Evolutionary conservation across 2,113 vertebrate species (phyloP), one percentile per base, ranked within the genome.

Genomic region (Larimichthys crocea): DNA sequence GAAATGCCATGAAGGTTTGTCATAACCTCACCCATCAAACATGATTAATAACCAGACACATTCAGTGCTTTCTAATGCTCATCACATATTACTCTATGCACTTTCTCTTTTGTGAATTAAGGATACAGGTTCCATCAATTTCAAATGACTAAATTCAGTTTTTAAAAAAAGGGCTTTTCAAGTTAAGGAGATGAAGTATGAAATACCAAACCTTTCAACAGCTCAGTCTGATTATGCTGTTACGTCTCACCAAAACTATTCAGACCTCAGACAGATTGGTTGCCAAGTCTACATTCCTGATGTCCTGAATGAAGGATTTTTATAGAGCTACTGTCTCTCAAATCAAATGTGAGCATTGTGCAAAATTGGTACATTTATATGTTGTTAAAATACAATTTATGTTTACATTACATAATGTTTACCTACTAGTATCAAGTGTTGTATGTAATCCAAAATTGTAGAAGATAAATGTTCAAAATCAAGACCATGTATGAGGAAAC

Each of bases 241-340:
- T 52, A 40, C 44, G 14, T 50, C 24, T 35, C 29, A 65, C n/a
- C 9, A 31, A 50, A 59, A 68, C n/a, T 52, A n/a, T 22, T 60
- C 15, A 57, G 15, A 64, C 67, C 35, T 62, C 22, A 63, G 64
- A 77, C 79, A 72, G 31, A 74, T 90, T 66, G 46, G 17, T 75
- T 82, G 26, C 74, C 46, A 50, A 48, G 56, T 75, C 35, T 8
- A 79, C 31, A 82, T 76, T 79, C 10, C 52, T 10, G 19, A 62
- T 56, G 10, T 61, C 50, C 2, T 78, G n/a, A 35, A 26, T 50
- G 10, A 71, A 10, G 3, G 14, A 77, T 40, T 61, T 26, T 44
- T 35, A 12, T 11, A 40, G 2, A 67, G 22, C 49, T n/a, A 20
- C 19, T 46, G 59, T 75, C 31, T 70, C n/a, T 49, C 10, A 74